These are phyloP conservation scores for Ditula angustiorana DNA, from an alignment of 2,888 invertebrate genomes.

Conservation along the genomic window DNA sequence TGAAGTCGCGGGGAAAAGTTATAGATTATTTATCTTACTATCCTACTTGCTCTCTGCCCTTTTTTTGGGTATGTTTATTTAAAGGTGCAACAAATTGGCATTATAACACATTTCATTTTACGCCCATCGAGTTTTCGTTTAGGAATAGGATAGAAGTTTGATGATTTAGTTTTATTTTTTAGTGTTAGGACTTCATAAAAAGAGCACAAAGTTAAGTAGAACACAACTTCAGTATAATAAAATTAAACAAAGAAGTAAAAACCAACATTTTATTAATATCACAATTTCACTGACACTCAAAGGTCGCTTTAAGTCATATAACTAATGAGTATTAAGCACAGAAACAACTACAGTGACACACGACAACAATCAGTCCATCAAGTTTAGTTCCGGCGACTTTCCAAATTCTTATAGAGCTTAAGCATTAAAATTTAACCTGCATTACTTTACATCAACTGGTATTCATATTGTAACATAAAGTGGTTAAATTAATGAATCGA, in stretches of 20 bases:
- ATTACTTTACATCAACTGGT: constrained; percentile 19
- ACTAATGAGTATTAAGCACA: constrained; percentile 61
- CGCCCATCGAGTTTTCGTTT: too few relatives aligned
- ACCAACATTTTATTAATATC: constrained; percentile 82
- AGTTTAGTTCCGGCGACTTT: constrained; percentile 48
- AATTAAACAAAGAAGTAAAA: constrained; percentile 50
- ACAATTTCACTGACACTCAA: constrained; percentile 79
- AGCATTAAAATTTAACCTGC: constrained; percentile 30
- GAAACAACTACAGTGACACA: constrained; percentile 48
- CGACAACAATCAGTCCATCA: constrained; percentile 32
- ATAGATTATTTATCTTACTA: too few relatives aligned
- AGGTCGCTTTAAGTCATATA: constrained; percentile 58
- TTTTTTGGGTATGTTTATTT: too few relatives aligned
- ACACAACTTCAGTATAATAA: constrained; percentile 4
- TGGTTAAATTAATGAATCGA: constrained; percentile 40
- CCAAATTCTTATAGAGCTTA: constrained; percentile 43
- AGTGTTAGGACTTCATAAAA: not conserved
- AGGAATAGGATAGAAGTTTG: too few relatives aligned
- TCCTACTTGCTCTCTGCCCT: too few relatives aligned
- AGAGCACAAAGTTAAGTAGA: not conserved
- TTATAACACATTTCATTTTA: too few relatives aligned
- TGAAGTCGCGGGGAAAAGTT: too few relatives aligned
- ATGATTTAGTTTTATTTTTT: not conserved
- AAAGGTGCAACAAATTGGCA: too few relatives aligned
- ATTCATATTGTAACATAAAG: constrained; percentile 46